Conservation (phyloP, 35 echinoderm and acorn worm species). For the Lytechinus variegatus region DNA sequence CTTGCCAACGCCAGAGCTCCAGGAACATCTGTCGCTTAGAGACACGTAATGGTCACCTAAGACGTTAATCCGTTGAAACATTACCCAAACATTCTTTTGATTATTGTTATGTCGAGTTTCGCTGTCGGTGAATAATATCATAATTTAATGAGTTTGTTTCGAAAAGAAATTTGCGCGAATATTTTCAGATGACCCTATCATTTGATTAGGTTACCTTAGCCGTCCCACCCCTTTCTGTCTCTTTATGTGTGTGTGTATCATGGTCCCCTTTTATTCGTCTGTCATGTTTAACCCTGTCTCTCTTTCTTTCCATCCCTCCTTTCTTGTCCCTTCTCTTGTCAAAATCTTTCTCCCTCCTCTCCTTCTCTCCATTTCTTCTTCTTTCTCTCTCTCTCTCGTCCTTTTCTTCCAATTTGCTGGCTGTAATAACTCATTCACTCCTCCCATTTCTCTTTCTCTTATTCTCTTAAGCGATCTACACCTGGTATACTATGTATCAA, state of each 20-base stretch:
- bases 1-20: not conserved
- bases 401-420: not conserved
- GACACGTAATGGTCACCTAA: not conserved
- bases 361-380: not conserved
- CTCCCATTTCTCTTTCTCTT: not conserved
- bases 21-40: not conserved
- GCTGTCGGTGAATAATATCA: too few species aligned
- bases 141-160: too few species aligned
- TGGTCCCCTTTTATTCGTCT: not conserved
- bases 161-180: too few species aligned
- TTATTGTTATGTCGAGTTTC: too few species aligned
- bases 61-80: not conserved
- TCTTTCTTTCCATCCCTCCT: not conserved
- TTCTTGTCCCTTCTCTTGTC: not conserved
- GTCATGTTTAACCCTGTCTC: not conserved
- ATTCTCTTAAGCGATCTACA: not conserved
- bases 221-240: too few species aligned
- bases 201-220: too few species aligned
- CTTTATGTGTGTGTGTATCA: too few species aligned
- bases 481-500: not conserved
- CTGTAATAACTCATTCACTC: not conserved
- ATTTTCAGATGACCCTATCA: too few species aligned
- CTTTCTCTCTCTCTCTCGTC: slow-evolving; percentile 28
- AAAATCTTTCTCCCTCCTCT: not conserved
- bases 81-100: not conserved